These are phyloP conservation scores for Strigamia maritima DNA, from an alignment of 2,888 invertebrate species.

Conservation along the genomic window DNA sequence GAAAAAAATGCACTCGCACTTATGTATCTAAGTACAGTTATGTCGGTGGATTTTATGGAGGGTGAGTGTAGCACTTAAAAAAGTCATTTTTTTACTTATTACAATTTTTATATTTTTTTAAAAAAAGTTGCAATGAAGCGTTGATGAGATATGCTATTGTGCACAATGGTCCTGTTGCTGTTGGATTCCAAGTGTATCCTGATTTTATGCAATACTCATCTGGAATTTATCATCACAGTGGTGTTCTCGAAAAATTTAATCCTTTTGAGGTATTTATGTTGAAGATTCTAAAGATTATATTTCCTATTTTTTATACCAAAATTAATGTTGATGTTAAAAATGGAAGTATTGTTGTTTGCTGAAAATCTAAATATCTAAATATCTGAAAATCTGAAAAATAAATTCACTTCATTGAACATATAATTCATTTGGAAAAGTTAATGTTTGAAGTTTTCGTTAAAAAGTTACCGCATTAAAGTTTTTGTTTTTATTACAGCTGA, in stretches of 20 bases:
- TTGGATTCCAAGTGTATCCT: conserved; percentile 54
- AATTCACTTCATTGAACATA: no score
- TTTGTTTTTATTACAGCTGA: conserved; percentile 50
- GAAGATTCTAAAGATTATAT: not conserved
- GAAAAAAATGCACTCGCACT: conserved; percentile 50
- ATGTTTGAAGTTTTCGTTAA: no score
- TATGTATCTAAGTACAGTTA: conserved; percentile 55
- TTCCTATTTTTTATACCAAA: no score
- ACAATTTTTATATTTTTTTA: not conserved
- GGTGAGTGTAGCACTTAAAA: conserved; percentile 45
- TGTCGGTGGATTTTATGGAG: conserved; percentile 57
- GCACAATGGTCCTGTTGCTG: conserved; percentile 54
- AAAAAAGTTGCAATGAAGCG: conserved; percentile 55
- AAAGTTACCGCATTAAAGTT: no score
- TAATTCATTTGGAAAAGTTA: no score
- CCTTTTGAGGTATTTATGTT: conserved; percentile 54
- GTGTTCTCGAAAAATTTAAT: conserved; percentile 50
- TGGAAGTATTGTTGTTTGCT: no score
- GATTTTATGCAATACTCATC: conserved; percentile 52
- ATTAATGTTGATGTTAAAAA: no score
- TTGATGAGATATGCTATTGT: conserved; percentile 54
- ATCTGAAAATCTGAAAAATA: no score
- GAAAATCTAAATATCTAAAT: no score
- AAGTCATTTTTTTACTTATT: not conserved
- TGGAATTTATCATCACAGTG: conserved; percentile 56